Evolutionary conservation across 2,113 vertebrate genomes (phyloP).

Genomic region (Odontophorus gujanensis): DNA sequence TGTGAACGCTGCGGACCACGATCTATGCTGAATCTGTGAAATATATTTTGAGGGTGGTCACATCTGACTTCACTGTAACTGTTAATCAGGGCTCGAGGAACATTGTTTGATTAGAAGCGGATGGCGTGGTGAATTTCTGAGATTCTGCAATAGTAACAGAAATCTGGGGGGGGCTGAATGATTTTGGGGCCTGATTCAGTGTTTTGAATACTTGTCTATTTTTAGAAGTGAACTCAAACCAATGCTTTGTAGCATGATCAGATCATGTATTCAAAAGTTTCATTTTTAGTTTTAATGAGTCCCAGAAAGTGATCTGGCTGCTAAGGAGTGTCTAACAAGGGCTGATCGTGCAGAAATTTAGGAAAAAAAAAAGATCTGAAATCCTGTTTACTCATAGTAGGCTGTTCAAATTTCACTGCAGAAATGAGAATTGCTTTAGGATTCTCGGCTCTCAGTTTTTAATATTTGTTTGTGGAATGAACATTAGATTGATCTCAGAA

Average conservation of each 20-base stretch:
- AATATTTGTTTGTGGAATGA: neutral
- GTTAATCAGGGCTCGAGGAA: no score
- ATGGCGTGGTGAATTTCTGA: neutral
- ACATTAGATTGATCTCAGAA: neutral
- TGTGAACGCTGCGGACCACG: neutral
- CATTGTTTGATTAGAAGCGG: neutral
- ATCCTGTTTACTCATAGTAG: neutral
- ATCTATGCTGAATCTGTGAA: neutral
- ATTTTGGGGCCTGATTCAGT: neutral
- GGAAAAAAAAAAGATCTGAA: neutral
- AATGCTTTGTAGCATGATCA: neutral
- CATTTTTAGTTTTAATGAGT: neutral
- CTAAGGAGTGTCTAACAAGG: neutral
- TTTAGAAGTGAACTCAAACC: neutral
- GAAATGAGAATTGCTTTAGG: neutral
- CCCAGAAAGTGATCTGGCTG: neutral
- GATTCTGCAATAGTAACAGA: neutral
- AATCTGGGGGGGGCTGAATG: neutral
- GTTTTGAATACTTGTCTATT: neutral
- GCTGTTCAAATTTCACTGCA: neutral
- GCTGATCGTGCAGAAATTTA: neutral
- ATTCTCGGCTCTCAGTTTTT: neutral
- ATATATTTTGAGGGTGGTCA: neutral
- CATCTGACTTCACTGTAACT: no score
- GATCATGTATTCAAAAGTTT: neutral